Percentiles rank a stretch among this genome's conserved stretches.
Conservation (phyloP, 1,140 invertebrate species). For the Dreissena polymorpha region DNA sequence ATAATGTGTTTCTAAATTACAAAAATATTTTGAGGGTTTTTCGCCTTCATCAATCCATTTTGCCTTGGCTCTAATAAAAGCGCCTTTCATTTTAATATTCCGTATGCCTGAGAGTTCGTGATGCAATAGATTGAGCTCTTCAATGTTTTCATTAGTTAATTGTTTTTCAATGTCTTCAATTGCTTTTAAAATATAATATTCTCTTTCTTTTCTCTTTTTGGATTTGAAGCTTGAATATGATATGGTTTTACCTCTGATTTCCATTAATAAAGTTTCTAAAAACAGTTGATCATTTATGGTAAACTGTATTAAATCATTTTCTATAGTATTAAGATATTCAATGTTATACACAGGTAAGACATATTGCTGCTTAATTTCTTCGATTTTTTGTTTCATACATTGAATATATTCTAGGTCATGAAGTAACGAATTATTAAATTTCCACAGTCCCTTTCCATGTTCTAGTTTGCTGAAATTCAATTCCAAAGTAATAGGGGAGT, state of each 20-base stretch:
- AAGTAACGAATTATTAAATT: constrained; percentile 49
- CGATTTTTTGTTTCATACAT: background rate
- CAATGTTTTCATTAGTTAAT: background rate
- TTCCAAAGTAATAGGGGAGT: constrained; percentile 23
- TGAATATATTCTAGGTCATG: constrained; percentile 11
- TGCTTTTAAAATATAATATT: constrained; percentile 8
- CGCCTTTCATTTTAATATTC: constrained; percentile 12
- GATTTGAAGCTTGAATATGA: constrained; percentile 11
- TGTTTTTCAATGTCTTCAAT: constrained; percentile 13
- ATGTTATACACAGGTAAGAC: background rate
- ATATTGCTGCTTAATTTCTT: constrained; percentile 12
- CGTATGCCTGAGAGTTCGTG: constrained; percentile 17
- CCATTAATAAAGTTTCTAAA: constrained; percentile 30
- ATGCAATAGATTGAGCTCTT: background rate
- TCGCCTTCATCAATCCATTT: constrained; percentile 51
- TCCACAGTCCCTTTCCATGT: constrained; percentile 44
- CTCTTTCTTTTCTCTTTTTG: constrained; percentile 5
- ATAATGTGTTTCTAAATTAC: constrained; percentile 52
- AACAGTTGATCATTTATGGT: constrained; percentile 42
- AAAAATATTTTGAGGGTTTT: constrained; percentile 51
- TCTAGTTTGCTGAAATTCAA: constrained; percentile 25
- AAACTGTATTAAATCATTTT: constrained; percentile 25
- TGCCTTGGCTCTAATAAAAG: constrained; percentile 28
- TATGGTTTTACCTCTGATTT: constrained; percentile 44
- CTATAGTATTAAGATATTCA: background rate